Percentiles rank a stretch among this genome's conserved stretches.
These are phyloP conservation scores for Lymantria dispar DNA, from an alignment of 2,888 invertebrate genomes.

Conservation along the genomic window DNA sequence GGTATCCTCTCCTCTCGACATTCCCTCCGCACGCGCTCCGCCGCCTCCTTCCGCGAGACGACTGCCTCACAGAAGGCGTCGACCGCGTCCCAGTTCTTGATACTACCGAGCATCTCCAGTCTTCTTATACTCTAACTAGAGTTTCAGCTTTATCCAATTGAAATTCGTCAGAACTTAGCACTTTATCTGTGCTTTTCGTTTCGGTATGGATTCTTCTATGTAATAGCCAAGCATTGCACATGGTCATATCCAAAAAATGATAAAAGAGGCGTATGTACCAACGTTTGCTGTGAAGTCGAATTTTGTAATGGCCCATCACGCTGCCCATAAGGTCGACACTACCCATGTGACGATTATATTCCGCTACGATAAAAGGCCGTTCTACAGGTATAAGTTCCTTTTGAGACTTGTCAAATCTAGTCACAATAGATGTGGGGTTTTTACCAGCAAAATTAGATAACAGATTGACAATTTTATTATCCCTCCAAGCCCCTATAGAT, in stretches of 20 bases:
- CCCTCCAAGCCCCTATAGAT: slow-evolving; percentile 10
- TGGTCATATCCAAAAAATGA: slow-evolving; percentile 7
- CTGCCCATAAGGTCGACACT: background rate
- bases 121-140: background rate
- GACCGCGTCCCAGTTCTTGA: no score
- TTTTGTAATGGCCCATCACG: slow-evolving; percentile 1
- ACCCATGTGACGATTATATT: background rate
- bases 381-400: slow-evolving; percentile 4
- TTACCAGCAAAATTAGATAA: slow-evolving; percentile 25
- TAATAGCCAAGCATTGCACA: slow-evolving; percentile 5
- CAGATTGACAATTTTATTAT: slow-evolving; percentile 27
- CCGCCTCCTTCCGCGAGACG: no score
- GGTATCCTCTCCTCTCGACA: no score
- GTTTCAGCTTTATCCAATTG: background rate
- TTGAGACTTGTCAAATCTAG: slow-evolving; percentile 4
- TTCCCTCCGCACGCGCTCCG: no score
- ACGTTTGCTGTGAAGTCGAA: background rate
- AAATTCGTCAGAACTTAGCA: slow-evolving; percentile 6
- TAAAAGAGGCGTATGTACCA: slow-evolving; percentile 2
- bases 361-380: background rate
- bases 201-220: slow-evolving; percentile 4
- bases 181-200: background rate
- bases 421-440: slow-evolving; percentile 6
- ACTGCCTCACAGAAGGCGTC: no score
- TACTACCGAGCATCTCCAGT: background rate